Evolutionary conservation across 2,888 invertebrate species (phyloP).

Genomic region (Leptinotarsa haldemani): DNA sequence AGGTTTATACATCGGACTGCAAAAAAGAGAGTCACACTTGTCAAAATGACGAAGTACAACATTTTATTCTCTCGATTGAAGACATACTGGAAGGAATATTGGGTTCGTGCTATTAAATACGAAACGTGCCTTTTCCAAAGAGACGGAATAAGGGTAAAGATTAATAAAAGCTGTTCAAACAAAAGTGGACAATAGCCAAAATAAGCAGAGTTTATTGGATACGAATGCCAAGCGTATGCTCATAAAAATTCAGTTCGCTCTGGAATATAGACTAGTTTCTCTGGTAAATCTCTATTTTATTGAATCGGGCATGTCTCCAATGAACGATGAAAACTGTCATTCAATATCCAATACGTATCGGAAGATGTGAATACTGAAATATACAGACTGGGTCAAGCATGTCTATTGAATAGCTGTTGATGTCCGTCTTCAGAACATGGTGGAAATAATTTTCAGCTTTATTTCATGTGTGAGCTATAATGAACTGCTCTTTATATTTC

Average conservation of each 20-base stretch:
- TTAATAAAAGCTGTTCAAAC: constrained; percentile 44
- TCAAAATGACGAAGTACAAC: too few species aligned
- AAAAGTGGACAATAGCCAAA: constrained; percentile 38
- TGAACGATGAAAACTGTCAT: not conserved
- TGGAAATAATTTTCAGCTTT: too few species aligned
- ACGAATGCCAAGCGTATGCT: constrained; percentile 24
- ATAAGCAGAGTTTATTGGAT: constrained; percentile 31
- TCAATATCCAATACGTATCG: not conserved
- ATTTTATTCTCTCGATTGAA: too few species aligned
- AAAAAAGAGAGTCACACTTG: too few species aligned
- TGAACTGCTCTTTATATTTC: too few species aligned
- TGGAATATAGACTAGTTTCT: constrained; percentile 18
- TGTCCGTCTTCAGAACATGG: too few species aligned
- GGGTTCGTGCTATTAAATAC: constrained; percentile 29
- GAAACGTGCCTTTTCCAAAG: constrained; percentile 38
- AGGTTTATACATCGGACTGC: too few species aligned
- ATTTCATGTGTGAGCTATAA: too few species aligned
- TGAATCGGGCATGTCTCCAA: constrained; percentile 15
- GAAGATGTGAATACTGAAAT: not conserved
- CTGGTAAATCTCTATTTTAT: constrained; percentile 21
- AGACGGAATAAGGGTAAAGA: constrained; percentile 27
- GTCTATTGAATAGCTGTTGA: not conserved
- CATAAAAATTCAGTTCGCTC: constrained; percentile 29
- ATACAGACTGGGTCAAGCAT: not conserved
- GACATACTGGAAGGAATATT: constrained; percentile 6